Conservation (phyloP, 1,140 invertebrate genomes). For the Rhopalosiphum padi region DNA sequence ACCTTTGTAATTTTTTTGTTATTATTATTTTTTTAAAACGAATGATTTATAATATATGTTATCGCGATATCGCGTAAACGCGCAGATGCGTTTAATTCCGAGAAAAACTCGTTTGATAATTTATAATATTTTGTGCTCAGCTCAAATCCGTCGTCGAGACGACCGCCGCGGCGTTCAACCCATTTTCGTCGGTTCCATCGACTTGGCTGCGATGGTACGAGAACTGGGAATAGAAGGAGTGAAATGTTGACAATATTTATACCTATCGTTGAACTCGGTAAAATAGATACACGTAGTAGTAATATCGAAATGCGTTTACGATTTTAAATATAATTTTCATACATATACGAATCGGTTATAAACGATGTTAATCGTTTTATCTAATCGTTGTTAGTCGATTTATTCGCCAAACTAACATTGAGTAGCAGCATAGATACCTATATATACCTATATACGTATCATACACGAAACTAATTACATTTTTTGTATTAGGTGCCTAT, state of each 20-base stretch:
- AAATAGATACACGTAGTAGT: background rate
- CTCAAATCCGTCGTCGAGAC: background rate
- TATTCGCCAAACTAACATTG: background rate
- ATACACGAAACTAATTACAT: too few relatives aligned
- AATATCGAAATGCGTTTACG: background rate
- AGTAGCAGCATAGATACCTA: too few relatives aligned
- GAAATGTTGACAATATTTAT: background rate
- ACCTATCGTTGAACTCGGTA: background rate
- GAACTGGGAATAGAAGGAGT: background rate
- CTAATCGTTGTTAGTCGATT: background rate
- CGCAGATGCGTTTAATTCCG: too few relatives aligned
- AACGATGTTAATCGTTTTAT: background rate
- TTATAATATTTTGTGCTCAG: background rate
- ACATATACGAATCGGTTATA: background rate
- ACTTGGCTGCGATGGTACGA: too few relatives aligned
- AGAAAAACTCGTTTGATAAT: background rate
- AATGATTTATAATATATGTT: background rate
- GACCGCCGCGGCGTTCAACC: background rate
- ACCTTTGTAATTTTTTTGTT: background rate
- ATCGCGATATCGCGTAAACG: background rate
- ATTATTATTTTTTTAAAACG: background rate
- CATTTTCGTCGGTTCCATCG: too few relatives aligned
- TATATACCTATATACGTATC: too few relatives aligned
- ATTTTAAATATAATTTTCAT: background rate
- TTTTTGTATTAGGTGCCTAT: too few relatives aligned